Evolutionary conservation across 2,113 vertebrate species (phyloP), one percentile per base, ranked within the genome.

Genomic region (Xyliphius kryptos): DNA sequence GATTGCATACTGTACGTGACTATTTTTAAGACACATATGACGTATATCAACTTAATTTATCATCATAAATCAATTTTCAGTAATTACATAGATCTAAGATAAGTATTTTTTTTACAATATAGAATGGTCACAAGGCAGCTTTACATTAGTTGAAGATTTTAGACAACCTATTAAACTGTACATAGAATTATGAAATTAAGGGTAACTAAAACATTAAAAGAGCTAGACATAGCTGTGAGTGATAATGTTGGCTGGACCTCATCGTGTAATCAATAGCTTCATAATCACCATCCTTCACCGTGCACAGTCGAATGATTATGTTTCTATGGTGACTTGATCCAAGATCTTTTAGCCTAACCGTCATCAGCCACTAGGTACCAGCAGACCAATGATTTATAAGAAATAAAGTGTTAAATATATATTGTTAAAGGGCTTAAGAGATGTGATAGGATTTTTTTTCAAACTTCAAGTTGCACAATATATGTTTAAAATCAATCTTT

Each of bases 271-370:
- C 57, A 57, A 66, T 67, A 38, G 9, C 16, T 41, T 52, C 21
- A 58, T 67, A 52, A 52, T 22, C 47, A 54, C 40, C 19, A 63
- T 57, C 58, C 66, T 56, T 40, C 26, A 9, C 26, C 15, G 41
- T 47, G 43, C 46, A 65, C 17, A 53, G 44, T 21, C 51, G 9
- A 38, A 38, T 52, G 20, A 37, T 51, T 2, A 44, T 14, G 51
- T 65, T 66, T 69, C 66, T 56, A 43, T 50, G 9, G 57, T 19
- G 19, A 51, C 52, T 68, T 56, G 56, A 66, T 69, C 60, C 46
- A 56, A 61, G 43, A 50, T 66, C 38, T 13, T 58, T 53, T 32
- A 38, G 20, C 20, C 36, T 54, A 43, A 56, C 56, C 67, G 51
- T 32, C 16, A 59, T 22, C 38, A 21, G 20, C 15, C 37, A 15